Percentiles rank a stretch among this genome's conserved stretches.
Evolutionary conservation across 1,140 invertebrate genomes (phyloP).

Genomic region (Oscheius sp.): DNA sequence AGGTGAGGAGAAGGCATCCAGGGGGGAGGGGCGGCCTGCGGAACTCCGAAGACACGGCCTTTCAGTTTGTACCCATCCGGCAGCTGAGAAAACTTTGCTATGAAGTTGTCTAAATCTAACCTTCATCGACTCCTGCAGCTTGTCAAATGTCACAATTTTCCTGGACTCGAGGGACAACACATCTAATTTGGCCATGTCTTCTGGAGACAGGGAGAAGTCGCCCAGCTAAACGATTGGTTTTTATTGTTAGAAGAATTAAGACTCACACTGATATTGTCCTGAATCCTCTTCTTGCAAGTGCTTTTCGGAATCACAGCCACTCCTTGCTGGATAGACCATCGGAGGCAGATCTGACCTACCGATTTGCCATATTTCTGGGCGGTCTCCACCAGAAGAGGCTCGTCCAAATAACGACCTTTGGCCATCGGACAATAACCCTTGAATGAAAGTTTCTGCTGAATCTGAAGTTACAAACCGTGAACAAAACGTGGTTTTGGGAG

Average conservation of each 20-base stretch:
- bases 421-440: conserved; percentile 64
- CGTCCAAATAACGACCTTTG: conserved; percentile 60
- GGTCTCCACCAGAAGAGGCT: conserved; percentile 49
- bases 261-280: conserved; percentile 53
- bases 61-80: conserved; percentile 62
- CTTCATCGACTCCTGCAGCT: neutral
- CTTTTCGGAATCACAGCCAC: conserved; percentile 63
- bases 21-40: neutral
- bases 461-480: conserved; percentile 52
- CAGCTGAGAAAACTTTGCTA: conserved; percentile 26
- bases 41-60: conserved; percentile 37
- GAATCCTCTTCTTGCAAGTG: conserved; percentile 57
- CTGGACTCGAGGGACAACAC: neutral
- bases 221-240: neutral
- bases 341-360: conserved; percentile 60
- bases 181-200: conserved; percentile 7
- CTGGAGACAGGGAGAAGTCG: conserved; percentile 14
- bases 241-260: neutral
- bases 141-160: neutral
- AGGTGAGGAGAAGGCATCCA: too few species aligned
- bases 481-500: conserved; percentile 58
- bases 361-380: conserved; percentile 51
- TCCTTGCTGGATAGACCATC: conserved; percentile 62
- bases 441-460: conserved; percentile 26
- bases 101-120: neutral